Evolutionary conservation across 2,113 vertebrate species (phyloP).

Genomic region (Panthera tigris): DNA sequence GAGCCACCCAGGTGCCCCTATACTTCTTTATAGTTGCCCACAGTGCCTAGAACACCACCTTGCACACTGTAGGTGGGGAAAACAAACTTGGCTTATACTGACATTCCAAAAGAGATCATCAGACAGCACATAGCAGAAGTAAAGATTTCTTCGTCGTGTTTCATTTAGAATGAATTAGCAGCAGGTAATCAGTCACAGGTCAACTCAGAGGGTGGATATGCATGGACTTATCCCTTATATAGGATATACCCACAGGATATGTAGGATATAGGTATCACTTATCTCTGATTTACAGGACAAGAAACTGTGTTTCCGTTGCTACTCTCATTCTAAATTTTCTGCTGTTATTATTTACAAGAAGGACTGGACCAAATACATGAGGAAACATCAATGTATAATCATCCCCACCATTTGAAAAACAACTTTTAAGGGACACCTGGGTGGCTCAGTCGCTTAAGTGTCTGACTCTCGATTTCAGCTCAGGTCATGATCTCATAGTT

Average conservation of each 20-base stretch:
- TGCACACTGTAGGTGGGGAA: not conserved
- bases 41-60: not conserved
- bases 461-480: too few relatives aligned
- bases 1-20: too few relatives aligned
- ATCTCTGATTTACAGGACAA: not conserved
- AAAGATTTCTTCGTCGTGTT: not conserved
- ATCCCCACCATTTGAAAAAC: constrained; percentile 27
- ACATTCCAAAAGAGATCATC: not conserved
- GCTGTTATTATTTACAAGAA: constrained; percentile 12
- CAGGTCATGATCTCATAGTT: too few relatives aligned
- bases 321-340: not conserved
- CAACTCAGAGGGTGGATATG: not conserved
- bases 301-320: not conserved
- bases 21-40: not conserved
- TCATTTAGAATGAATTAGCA: constrained; percentile 5
- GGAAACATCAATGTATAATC: not conserved
- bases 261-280: not conserved
- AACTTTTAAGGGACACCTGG: not conserved
- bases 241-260: not conserved
- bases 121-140: not conserved
- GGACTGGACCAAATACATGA: not conserved
- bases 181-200: not conserved
- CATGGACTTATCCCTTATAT: not conserved
- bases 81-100: not conserved
- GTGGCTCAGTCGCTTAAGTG: too few relatives aligned